phyloP scores from a whole-genome alignment of 2,113 vertebrate species.

The Chaetodon auriga region DNA sequence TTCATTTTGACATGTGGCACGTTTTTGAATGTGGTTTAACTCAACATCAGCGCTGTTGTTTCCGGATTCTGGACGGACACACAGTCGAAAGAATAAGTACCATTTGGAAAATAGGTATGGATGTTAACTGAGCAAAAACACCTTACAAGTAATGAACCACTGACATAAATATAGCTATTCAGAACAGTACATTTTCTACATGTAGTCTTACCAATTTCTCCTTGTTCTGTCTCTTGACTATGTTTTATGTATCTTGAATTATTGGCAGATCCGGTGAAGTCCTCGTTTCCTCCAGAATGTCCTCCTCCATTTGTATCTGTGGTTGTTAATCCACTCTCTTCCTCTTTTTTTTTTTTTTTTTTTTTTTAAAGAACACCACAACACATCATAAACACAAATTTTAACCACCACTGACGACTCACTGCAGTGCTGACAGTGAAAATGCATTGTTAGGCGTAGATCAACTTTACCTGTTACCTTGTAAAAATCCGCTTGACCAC shows the following conservation, averaged over 20 bases:
- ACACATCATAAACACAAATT: background rate
- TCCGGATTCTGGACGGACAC: conserved; percentile 31
- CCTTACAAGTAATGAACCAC: background rate
- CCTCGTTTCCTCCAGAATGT: conserved; percentile 10
- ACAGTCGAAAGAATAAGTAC: background rate
- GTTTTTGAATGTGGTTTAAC: background rate
- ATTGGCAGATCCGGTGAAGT: background rate
- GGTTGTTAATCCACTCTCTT: background rate
- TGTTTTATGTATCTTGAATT: conserved; percentile 9
- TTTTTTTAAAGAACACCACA: background rate
- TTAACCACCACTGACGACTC: background rate
- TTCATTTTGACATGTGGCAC: conserved; percentile 1
- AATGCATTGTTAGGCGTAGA: conserved; percentile 12
- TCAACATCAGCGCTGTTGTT: background rate
- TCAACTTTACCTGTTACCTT: conserved; percentile 64
- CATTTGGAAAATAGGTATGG: background rate
- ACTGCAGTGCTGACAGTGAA: conserved; percentile 14
- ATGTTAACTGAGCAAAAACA: background rate
- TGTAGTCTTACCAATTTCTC: conserved; percentile 30
- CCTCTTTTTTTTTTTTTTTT: background rate
- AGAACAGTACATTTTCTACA: background rate
- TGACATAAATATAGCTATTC: background rate
- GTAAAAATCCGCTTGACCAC: conserved; percentile 32
- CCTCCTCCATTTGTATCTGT: conserved; percentile 32
- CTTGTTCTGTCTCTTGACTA: background rate